phyloP scores from a whole-genome alignment of 2,113 vertebrate species.

The Leptosomus discolor region DNA sequence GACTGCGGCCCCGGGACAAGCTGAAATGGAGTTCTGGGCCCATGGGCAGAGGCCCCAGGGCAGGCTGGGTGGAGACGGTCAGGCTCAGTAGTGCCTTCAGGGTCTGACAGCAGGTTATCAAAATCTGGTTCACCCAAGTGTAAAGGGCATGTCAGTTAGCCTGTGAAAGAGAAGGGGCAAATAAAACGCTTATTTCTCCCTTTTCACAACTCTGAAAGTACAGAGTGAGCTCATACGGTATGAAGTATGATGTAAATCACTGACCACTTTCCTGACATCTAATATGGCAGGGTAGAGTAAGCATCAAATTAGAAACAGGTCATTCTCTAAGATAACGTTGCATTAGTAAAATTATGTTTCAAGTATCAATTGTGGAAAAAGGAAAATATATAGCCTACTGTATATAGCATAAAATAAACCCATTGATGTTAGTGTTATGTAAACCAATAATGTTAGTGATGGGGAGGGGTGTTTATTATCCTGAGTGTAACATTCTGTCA shows the following conservation, averaged over 20 bases:
- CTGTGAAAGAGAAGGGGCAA: not conserved
- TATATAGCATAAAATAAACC: not conserved
- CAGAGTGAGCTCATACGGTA: not conserved
- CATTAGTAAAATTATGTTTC: not conserved
- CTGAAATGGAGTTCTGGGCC: not conserved
- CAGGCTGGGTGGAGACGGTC: not conserved
- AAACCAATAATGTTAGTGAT: not conserved
- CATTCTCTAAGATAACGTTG: not conserved
- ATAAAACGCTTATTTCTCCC: not conserved
- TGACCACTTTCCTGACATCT: not conserved
- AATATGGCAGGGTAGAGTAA: not conserved
- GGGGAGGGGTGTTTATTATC: not conserved
- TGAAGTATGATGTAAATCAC: not conserved
- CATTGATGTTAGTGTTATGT: not conserved
- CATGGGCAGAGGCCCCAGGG: fast-evolving
- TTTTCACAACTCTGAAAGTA: not conserved
- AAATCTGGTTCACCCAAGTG: not conserved
- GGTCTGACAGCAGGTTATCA: not conserved
- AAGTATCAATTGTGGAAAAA: not conserved
- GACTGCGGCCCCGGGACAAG: not conserved
- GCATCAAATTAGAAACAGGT: not conserved
- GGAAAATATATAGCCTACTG: not conserved
- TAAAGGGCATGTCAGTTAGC: not conserved
- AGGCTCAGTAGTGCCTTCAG: not conserved
- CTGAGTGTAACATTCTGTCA: not conserved